These are phyloP conservation scores for Chelmon rostratus DNA, from an alignment of 2,797 vertebrate genomes.

Conservation along the genomic window DNA sequence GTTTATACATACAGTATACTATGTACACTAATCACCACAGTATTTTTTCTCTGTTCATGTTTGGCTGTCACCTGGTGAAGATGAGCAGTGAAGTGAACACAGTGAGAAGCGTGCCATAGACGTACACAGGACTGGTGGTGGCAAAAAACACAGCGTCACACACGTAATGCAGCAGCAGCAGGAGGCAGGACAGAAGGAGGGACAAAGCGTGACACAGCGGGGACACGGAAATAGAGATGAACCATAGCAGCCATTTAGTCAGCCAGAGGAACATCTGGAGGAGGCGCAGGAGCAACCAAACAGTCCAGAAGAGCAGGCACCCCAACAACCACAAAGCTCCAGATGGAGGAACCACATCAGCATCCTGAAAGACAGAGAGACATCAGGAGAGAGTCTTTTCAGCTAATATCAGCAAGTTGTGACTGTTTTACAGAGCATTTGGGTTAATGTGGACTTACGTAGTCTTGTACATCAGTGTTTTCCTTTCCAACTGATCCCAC, in stretches of 20 bases:
- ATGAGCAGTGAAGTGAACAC: not conserved
- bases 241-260: conserved; percentile 18
- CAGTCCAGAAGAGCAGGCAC: conserved; percentile 7
- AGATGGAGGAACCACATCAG: not conserved
- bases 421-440: not conserved
- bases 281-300: conserved; percentile 27
- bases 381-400: not conserved
- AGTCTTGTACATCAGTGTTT: not conserved
- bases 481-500: conserved; percentile 1
- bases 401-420: not conserved
- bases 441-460: not conserved
- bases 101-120: not conserved
- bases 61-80: not conserved
- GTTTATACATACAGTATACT: too few relatives aligned
- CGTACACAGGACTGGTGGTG: not conserved
- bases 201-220: conserved; percentile 7
- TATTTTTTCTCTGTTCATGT: too few relatives aligned
- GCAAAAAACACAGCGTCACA: conserved; percentile 4
- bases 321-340: not conserved
- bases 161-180: conserved; percentile 1
- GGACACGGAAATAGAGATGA: not conserved
- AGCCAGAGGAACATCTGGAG: conserved; percentile 19
- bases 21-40: too few relatives aligned
- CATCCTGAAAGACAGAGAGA: conserved; percentile 10
- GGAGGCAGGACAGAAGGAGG: not conserved